phyloP scores from a whole-genome alignment of 2,113 vertebrate species.

The Cairina moschata region DNA sequence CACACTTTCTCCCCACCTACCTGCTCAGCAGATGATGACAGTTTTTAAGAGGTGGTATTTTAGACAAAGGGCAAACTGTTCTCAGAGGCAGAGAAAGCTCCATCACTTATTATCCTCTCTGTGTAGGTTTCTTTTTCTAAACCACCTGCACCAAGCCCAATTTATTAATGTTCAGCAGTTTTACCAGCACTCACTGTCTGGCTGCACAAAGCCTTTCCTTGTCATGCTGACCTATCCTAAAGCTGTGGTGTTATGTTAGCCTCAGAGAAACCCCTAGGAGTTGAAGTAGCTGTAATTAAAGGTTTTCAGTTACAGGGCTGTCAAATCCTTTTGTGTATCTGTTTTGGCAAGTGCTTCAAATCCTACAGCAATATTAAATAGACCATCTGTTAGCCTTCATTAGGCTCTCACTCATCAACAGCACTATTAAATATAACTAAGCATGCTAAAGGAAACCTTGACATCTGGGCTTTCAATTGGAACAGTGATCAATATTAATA shows the following conservation, averaged over 20 bases:
- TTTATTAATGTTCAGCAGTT: constrained; percentile 22
- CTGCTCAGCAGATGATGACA: constrained; percentile 1
- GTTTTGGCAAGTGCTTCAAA: constrained; percentile 78
- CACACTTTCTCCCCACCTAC: neutral
- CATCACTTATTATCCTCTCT: neutral
- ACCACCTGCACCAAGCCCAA: neutral
- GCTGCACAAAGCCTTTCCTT: neutral
- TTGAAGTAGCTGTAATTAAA: constrained; percentile 80
- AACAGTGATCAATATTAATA: constrained; percentile 83
- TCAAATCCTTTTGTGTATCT: constrained; percentile 78
- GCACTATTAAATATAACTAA: constrained; percentile 78
- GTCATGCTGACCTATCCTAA: constrained; percentile 28
- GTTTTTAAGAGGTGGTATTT: neutral
- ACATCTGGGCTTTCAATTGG: constrained; percentile 77
- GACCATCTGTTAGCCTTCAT: constrained; percentile 85
- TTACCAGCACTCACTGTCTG: neutral
- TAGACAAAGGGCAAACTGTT: neutral
- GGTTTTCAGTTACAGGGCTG: constrained; percentile 74
- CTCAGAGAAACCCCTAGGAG: constrained; percentile 39
- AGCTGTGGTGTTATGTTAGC: constrained; percentile 22
- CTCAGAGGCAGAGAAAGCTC: neutral
- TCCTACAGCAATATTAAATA: constrained; percentile 78
- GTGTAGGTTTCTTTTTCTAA: neutral
- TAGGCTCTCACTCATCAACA: constrained; percentile 78
- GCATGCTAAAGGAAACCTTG: constrained; percentile 67